Evolutionary conservation across 2,113 vertebrate genomes (phyloP).

Genomic region (Jaculus jaculus): DNA sequence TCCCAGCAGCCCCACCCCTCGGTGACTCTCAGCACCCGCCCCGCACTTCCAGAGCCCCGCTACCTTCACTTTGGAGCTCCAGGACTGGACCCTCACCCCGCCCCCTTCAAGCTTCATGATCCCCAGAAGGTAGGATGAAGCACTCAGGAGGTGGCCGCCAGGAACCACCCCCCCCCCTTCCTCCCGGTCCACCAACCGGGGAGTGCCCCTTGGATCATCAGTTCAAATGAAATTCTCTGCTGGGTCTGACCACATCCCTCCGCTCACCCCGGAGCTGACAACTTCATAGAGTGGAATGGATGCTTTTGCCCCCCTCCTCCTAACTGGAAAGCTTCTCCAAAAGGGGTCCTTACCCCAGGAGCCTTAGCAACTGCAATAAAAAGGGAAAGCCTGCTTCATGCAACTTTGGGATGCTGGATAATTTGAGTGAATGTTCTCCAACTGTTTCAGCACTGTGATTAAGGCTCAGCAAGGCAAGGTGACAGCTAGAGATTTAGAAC

Average conservation of each 20-base stretch:
- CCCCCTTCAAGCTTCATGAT: not conserved
- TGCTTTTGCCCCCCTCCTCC: constrained; percentile 20
- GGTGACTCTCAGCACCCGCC: not conserved
- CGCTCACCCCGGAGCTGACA: not conserved
- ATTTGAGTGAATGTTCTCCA: not conserved
- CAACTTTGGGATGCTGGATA: not conserved
- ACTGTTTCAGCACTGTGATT: not conserved
- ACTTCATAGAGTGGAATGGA: constrained; percentile 38
- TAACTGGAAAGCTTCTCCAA: not conserved
- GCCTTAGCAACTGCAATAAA: not conserved
- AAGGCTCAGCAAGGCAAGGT: not conserved
- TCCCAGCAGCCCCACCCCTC: constrained; percentile 63
- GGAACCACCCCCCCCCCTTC: no score
- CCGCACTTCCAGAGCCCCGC: not conserved
- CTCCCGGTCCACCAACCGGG: not conserved
- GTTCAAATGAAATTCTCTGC: not conserved
- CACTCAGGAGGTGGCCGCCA: not conserved
- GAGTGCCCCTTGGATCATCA: not conserved
- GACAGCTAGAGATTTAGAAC: not conserved
- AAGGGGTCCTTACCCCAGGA: not conserved
- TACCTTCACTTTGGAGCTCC: not conserved
- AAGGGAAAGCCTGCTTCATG: not conserved
- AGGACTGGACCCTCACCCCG: not conserved
- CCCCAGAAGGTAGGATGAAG: constrained; percentile 49
- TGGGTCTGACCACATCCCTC: not conserved